A percentile compares a stretch with the other conserved stretches of the same genome.
These are phyloP conservation scores for Castor canadensis DNA, from an alignment of 2,113 vertebrate genomes.

Conservation along the genomic window DNA sequence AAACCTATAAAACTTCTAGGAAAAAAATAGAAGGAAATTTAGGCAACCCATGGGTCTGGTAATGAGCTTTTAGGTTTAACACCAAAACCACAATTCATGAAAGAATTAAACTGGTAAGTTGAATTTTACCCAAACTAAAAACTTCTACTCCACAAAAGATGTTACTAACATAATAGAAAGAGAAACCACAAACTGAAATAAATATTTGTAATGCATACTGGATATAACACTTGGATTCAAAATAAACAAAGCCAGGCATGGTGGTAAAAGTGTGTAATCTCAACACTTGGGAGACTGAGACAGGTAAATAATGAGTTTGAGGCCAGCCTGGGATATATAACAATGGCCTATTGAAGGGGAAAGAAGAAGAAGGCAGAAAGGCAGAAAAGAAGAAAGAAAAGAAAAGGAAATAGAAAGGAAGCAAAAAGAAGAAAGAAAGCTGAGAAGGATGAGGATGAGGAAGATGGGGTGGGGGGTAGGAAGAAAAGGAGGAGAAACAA, in stretches of 20 bases:
- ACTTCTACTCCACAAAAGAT: neutral
- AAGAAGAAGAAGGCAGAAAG: no score
- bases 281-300: neutral
- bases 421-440: no score
- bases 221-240: neutral
- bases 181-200: neutral
- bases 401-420: no score
- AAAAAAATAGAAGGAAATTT: neutral
- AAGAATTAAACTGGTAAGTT: neutral
- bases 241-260: neutral
- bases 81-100: neutral
- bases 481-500: no score
- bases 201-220: neutral
- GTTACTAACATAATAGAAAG: neutral
- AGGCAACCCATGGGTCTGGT: neutral
- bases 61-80: constrained; percentile 3
- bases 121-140: constrained; percentile 27
- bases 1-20: neutral
- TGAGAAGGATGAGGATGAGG: no score
- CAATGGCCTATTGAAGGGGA: no score
- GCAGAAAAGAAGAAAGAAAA: no score
- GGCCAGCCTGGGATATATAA: no score
- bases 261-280: neutral
- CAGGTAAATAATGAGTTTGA: neutral
- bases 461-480: no score